Conservation (phyloP, 2,888 invertebrate species). For the Ectemnius cavifrons region DNA sequence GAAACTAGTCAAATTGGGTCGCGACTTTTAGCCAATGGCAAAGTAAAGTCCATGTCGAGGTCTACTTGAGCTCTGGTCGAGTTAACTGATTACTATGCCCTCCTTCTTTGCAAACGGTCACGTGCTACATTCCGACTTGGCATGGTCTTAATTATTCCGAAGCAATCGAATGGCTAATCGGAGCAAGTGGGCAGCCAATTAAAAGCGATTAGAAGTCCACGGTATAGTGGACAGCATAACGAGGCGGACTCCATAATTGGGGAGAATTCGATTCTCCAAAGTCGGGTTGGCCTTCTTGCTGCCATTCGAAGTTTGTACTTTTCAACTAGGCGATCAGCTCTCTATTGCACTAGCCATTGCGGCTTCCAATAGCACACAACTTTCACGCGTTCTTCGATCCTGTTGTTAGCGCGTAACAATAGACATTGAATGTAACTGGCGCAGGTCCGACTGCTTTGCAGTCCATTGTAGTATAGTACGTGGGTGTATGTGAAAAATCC, state of each 20-base stretch:
- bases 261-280: constrained; percentile 38
- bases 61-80: not conserved
- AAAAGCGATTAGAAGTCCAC: constrained; percentile 60
- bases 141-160: constrained; percentile 34
- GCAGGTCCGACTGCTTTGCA: too few species aligned
- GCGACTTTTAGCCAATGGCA: not conserved
- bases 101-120: not conserved
- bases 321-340: constrained; percentile 1
- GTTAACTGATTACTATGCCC: not conserved
- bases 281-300: constrained; percentile 5
- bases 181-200: constrained; percentile 53
- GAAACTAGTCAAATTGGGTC: too few species aligned
- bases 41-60: not conserved
- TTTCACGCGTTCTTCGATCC: too few species aligned
- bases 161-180: constrained; percentile 48
- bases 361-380: too few species aligned
- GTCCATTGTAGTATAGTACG: too few species aligned
- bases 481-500: too few species aligned
- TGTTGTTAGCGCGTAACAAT: too few species aligned
- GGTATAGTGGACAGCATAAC: constrained; percentile 4
- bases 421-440: too few species aligned
- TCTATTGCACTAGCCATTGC: constrained; percentile 10
- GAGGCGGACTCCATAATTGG: constrained; percentile 33
- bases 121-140: not conserved
- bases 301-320: constrained; percentile 8